Conservation (phyloP, 2,888 invertebrate species). For the Philaethria dido region DNA sequence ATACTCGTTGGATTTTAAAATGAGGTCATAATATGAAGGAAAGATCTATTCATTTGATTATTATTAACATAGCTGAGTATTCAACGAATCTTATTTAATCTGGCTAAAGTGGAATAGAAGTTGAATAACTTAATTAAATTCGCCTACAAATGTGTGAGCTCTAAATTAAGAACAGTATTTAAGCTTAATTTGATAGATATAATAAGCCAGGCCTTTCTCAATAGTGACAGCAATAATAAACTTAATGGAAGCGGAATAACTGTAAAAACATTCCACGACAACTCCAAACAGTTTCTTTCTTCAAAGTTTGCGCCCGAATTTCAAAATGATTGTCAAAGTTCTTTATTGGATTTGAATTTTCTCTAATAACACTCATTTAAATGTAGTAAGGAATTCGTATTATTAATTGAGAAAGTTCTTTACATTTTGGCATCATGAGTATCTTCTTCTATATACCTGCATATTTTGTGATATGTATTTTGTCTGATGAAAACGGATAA, state of each 20-base stretch:
- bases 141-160: conserved; percentile 17
- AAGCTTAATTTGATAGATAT: conserved; percentile 9
- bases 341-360: conserved; percentile 34
- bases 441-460: not conserved
- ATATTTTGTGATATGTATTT: not conserved
- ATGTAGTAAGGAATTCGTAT: conserved; percentile 25
- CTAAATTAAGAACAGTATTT: conserved; percentile 9
- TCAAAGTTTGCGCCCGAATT: conserved; percentile 45
- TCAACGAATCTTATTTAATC: not conserved
- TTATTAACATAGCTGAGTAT: not conserved
- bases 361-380: conserved; percentile 35
- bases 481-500: too few relatives aligned
- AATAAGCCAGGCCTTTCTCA: conserved; percentile 31
- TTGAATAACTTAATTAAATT: conserved; percentile 17
- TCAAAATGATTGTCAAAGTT: conserved; percentile 46
- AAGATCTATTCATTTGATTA: conserved; percentile 9
- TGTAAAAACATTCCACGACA: conserved; percentile 45
- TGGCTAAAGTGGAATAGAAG: not conserved
- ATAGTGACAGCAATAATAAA: conserved; percentile 41
- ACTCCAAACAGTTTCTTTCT: conserved; percentile 39
- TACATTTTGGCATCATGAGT: not conserved
- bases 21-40: not conserved
- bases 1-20: not conserved
- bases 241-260: conserved; percentile 44
- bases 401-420: conserved; percentile 4